Conservation (phyloP, 2,797 vertebrate species). For the Diceros bicornis region DNA sequence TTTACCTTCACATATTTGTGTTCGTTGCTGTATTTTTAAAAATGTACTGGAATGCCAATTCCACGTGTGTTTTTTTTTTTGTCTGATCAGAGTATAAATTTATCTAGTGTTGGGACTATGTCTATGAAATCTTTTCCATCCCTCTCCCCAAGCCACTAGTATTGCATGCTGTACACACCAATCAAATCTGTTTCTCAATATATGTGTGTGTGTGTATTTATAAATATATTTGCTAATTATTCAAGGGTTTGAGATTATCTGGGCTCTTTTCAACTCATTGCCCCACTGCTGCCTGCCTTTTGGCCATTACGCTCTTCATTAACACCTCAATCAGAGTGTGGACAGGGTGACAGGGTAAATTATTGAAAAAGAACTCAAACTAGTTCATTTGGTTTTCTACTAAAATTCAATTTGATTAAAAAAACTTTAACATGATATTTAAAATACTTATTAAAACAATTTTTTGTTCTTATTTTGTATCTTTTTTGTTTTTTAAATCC, state of each 20-base stretch:
- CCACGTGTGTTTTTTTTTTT: neutral
- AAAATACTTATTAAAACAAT: neutral
- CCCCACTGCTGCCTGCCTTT: neutral
- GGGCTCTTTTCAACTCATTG: neutral
- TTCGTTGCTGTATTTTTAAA: neutral
- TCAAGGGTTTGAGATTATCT: neutral
- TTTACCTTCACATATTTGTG: neutral
- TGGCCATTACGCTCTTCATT: neutral
- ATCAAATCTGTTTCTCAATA: neutral
- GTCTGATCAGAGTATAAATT: neutral
- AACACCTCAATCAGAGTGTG: neutral
- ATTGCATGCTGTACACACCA: neutral
- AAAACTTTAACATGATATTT: neutral
- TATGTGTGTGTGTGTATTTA: neutral
- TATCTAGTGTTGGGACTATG: neutral
- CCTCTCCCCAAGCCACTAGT: neutral
- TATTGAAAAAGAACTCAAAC: neutral
- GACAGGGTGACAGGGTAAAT: slow-evolving; percentile 26
- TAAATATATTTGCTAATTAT: neutral
- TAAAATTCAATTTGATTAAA: neutral
- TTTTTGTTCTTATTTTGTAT: neutral
- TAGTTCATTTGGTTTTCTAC: slow-evolving; percentile 1
- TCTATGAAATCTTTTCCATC: neutral
- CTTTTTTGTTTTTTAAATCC: neutral
- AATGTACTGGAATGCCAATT: neutral